Evolutionary conservation across 2,797 vertebrate genomes (phyloP), one percentile per base, ranked within the genome.

Genomic region (Dendrocincla tyrannina): DNA sequence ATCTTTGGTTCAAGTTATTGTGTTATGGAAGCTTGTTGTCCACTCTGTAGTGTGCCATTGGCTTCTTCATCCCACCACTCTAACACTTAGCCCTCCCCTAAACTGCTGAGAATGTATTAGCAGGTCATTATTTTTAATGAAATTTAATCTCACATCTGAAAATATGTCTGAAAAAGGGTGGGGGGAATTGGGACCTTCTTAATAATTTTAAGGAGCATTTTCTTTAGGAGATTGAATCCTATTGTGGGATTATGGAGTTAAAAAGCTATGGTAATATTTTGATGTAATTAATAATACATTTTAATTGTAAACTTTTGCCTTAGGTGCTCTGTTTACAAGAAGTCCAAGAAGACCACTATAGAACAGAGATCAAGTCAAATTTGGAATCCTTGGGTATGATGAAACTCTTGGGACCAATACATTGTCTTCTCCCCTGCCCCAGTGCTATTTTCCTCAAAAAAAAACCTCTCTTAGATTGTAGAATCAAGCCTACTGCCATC

Each of bases 281-380:
- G 0, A 66, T 89, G 27, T 63, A 30, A 28, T 82, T 84, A 55
- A 15, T 72, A 56, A 27, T 78, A 35, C 67, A 41, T 92, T 78
- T 64, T 95, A 95, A 97, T 93, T 95, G 52, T 88, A 59, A 90
- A 73, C 63, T 88, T 91, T 89, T 94, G 94, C 56, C 62, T 49
- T 94, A 99, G 99, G 98, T 99, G 59, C 97, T 99, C 82, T 99
- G 99, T 98, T 98, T 99, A 79, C 99, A 99, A 97, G 99, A 99
- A 97, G 99, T 99, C 68, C 99, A 99, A 97, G 98, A 99, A 97
- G 98, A 99, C 96, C 99, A 99, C 95, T 99, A 99, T 42, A 96
- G 98, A 85, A 89, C 89, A 92, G 99, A 99, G 96, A 98, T 99
- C 82, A 99, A 98, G 97, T 99, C 99, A 62, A 98, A 98, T 95